Conservation (phyloP, 2,888 invertebrate species). For the Zelleria hepariella region DNA sequence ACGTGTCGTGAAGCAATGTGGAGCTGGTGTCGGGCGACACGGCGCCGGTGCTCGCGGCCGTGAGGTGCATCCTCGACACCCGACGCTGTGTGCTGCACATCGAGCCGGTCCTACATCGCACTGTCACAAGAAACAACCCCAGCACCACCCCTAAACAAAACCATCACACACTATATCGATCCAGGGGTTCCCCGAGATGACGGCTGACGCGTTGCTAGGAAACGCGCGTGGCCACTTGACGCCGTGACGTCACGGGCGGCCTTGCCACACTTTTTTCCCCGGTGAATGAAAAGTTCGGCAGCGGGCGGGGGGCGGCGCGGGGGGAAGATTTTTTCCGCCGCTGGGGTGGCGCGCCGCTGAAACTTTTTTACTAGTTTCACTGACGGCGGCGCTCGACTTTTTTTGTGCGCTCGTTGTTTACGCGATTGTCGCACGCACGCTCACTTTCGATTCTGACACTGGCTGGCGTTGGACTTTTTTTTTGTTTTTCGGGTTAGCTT, state of each 20-base stretch:
- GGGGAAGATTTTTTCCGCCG: constrained; percentile 65
- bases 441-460: constrained; percentile 34
- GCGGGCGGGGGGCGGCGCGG: constrained; percentile 62
- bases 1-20: constrained; percentile 82
- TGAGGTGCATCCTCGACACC: constrained; percentile 69
- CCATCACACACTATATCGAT: constrained; percentile 23
- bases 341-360: constrained; percentile 59
- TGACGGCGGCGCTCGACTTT: constrained; percentile 70
- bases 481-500: constrained; percentile 21
- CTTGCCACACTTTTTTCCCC: constrained; percentile 73
- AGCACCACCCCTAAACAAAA: constrained; percentile 12
- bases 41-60: constrained; percentile 66
- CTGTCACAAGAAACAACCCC: constrained; percentile 9
- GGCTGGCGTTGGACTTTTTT: constrained; percentile 16
- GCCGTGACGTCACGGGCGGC: constrained; percentile 69
- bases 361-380: constrained; percentile 70
- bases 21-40: constrained; percentile 81
- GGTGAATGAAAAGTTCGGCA: constrained; percentile 76
- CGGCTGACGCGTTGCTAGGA: constrained; percentile 57
- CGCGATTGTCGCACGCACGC: constrained; percentile 50
- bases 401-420: constrained; percentile 54
- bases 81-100: constrained; percentile 69
- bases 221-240: constrained; percentile 66
- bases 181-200: constrained; percentile 21
- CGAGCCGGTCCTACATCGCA: constrained; percentile 47